Conservation (phyloP, 2,888 invertebrate species). For the Amphipyra berbera region DNA sequence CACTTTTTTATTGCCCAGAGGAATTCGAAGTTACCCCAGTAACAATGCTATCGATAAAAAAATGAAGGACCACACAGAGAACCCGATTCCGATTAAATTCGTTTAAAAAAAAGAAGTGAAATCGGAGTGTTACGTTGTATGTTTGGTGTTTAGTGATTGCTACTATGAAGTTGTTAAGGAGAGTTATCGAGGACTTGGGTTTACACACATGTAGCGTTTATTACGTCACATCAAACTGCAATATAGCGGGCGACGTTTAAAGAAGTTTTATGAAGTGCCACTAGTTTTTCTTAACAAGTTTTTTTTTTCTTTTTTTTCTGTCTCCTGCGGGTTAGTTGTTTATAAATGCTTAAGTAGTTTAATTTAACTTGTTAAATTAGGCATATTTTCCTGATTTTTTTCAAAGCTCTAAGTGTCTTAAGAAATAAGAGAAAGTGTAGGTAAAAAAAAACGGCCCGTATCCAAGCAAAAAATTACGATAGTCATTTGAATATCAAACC, state of each 20-base stretch:
- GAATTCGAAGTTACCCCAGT: constrained; percentile 64
- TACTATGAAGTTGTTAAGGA: constrained; percentile 55
- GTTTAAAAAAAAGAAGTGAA: constrained; percentile 4
- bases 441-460: no score
- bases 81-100: constrained; percentile 13
- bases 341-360: no score
- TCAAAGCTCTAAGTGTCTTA: no score
- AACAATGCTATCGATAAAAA: constrained; percentile 67
- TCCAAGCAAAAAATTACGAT: no score
- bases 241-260: constrained; percentile 59
- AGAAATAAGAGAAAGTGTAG: no score
- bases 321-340: no score
- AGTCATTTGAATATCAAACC: neutral
- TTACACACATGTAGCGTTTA: constrained; percentile 62
- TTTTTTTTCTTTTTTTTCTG: no score
- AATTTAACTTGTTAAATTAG: no score
- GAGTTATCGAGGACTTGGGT: constrained; percentile 40
- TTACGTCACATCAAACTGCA: constrained; percentile 69
- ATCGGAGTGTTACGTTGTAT: constrained; percentile 3
- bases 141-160: constrained; percentile 30
- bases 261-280: constrained; percentile 10
- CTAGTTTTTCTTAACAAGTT: no score
- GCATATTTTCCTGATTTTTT: no score
- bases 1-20: constrained; percentile 57
- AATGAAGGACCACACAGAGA: constrained; percentile 69